These are phyloP conservation scores for Agelaius tricolor DNA, from an alignment of 2,113 vertebrate species.

Conservation along the genomic window DNA sequence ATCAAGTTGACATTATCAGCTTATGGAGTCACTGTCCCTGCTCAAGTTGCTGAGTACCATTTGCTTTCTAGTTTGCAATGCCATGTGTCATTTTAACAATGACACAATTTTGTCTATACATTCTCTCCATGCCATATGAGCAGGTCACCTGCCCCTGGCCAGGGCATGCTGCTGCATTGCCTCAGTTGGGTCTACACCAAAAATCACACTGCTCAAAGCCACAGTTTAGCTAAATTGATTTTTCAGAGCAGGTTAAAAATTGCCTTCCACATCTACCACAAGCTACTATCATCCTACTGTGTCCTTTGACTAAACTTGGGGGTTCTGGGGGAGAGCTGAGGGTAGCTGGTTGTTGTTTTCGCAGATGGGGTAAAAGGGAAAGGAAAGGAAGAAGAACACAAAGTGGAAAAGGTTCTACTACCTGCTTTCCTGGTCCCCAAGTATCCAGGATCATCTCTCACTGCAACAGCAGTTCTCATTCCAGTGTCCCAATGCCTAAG, in stretches of 20 bases:
- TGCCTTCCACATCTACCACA: neutral
- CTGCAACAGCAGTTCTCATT: neutral
- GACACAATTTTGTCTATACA: neutral
- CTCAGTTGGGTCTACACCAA: neutral
- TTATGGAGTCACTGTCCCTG: neutral
- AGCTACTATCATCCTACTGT: neutral
- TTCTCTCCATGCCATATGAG: fast-evolving
- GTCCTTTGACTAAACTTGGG: neutral
- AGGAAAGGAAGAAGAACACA: neutral
- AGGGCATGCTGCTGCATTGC: neutral
- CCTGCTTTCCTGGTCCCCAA: neutral
- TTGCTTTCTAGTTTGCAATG: neutral
- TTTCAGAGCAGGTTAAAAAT: neutral
- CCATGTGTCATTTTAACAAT: neutral
- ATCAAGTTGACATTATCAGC: neutral
- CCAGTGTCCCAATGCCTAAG: neutral
- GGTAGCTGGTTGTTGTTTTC: neutral
- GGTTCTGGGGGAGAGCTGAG: fast-evolving
- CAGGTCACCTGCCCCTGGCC: neutral
- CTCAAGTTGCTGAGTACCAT: neutral
- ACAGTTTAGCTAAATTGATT: neutral
- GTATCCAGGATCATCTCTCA: neutral
- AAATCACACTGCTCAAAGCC: neutral
- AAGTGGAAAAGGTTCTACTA: neutral
- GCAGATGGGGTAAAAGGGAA: too few species aligned